Evolutionary conservation across 1,140 invertebrate genomes (phyloP).

Genomic region (Drosophila tropicalis): DNA sequence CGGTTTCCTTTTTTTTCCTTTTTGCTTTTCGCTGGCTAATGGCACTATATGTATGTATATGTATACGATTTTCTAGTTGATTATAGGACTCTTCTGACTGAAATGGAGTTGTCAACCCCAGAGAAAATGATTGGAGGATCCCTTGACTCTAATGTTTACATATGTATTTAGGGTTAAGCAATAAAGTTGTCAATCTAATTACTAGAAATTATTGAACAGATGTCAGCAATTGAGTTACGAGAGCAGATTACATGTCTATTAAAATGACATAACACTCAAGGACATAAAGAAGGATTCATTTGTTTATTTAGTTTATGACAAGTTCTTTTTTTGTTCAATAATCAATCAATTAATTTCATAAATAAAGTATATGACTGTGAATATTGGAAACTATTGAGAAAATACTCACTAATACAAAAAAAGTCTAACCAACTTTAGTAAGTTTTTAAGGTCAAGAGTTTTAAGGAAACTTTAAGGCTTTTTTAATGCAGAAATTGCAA

Average conservation of each 20-base stretch:
- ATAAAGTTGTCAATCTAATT: conserved; percentile 72
- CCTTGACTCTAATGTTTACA: background rate
- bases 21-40: conserved; percentile 42
- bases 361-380: too few species aligned
- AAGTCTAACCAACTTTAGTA: too few species aligned
- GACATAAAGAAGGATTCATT: background rate
- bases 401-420: too few species aligned
- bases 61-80: conserved; percentile 34
- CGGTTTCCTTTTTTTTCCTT: background rate
- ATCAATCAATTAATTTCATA: too few species aligned
- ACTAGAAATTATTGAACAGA: conserved; percentile 43
- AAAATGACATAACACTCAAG: background rate
- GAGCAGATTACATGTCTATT: background rate
- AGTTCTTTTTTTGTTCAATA: too few species aligned
- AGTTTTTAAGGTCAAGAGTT: too few species aligned
- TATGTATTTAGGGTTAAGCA: conserved; percentile 30
- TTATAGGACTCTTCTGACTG: conserved; percentile 54
- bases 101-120: conserved; percentile 25
- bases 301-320: background rate
- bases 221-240: conserved; percentile 34
- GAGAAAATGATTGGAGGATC: conserved; percentile 18
- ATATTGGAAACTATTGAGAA: too few species aligned
- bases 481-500: too few species aligned
- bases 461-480: too few species aligned
- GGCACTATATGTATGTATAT: conserved; percentile 31